Evolutionary conservation across 2,113 vertebrate genomes (phyloP).

Genomic region (Microcebus tavaratra): DNA sequence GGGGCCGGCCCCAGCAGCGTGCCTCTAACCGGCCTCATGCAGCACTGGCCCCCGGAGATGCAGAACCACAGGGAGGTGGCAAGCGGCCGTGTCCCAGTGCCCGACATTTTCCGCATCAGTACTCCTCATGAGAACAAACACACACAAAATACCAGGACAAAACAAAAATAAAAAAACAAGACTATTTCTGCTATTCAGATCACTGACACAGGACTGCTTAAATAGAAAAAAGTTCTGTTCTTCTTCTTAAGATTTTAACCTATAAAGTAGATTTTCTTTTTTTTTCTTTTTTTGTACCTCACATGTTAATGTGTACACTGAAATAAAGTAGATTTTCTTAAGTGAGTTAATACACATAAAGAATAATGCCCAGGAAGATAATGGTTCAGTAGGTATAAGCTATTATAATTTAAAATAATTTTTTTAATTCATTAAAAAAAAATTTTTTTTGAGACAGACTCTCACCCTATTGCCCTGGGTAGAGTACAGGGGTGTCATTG

Average conservation of each 20-base stretch:
- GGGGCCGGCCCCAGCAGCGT: too few relatives aligned
- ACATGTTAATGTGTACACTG: too few relatives aligned
- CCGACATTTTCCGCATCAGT: too few relatives aligned
- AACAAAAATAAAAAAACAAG: neutral
- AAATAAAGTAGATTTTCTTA: neutral
- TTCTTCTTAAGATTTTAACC: neutral
- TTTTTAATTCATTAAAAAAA: too few relatives aligned
- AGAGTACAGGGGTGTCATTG: too few relatives aligned
- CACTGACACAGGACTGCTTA: neutral
- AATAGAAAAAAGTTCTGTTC: neutral
- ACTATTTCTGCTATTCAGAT: neutral
- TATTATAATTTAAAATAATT: neutral
- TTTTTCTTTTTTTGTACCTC: too few relatives aligned
- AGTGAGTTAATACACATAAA: neutral
- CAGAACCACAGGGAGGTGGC: too few relatives aligned
- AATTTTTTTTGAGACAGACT: too few relatives aligned
- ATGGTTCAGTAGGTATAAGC: neutral
- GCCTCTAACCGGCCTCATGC: too few relatives aligned
- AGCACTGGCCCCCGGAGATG: too few relatives aligned
- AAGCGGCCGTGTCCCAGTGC: too few relatives aligned
- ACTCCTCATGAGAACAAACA: neutral
- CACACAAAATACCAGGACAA: neutral
- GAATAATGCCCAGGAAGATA: neutral
- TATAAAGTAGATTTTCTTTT: neutral
- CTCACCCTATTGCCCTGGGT: too few relatives aligned